Base-by-base conservation (phyloP, 2,113 vertebrate species). In the Perca fluviatilis region DNA sequence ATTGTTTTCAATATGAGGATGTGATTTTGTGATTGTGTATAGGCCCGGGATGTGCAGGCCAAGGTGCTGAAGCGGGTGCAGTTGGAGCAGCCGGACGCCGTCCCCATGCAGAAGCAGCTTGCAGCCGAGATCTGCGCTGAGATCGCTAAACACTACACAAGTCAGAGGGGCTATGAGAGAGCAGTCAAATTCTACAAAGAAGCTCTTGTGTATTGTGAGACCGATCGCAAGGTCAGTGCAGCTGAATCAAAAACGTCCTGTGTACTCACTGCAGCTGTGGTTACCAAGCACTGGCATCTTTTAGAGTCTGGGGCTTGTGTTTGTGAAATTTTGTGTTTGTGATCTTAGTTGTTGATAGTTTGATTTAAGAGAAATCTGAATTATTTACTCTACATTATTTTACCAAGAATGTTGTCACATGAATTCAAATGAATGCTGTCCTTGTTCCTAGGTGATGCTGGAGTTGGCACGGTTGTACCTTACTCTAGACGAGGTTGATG, bases 141-240 rank as follows among this genome's bases (percentile, higher is more conserved):
- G 93, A 98, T 99, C 90, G 98, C 97, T 91, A 98, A 97, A 93
- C 97, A 98, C 94, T 97, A 95, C 78, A 94, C 97, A 84, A 95
- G 95, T 94, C 97, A 97, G 93, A 92, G 96, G 80, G 98, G 98
- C 95, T 98, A 97, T 86, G 98, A 99, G 90, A 96, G 96, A 93
- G 98, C 98, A 79, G 97, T 99, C 95, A 97, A 96, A 90, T 99
- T 98, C 96, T 99, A 99, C 96, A 99, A 97, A 96, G 98, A 99
- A 90, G 98, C 98, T 76, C 97, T 99, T 96, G 96, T 97, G 93
- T 97, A 99, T 94, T 98, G 96, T 95, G 97, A 99, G 93, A 98
- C 95, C 0, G 95, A 99, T 95, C 97, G 96, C 92, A 98, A 98
- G 97, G 98, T 99, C 94, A 95, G 96, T 95, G 89, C 90, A 80